Evolutionary conservation across 2,797 vertebrate genomes (phyloP).

Genomic region (Chrosomus eos): DNA sequence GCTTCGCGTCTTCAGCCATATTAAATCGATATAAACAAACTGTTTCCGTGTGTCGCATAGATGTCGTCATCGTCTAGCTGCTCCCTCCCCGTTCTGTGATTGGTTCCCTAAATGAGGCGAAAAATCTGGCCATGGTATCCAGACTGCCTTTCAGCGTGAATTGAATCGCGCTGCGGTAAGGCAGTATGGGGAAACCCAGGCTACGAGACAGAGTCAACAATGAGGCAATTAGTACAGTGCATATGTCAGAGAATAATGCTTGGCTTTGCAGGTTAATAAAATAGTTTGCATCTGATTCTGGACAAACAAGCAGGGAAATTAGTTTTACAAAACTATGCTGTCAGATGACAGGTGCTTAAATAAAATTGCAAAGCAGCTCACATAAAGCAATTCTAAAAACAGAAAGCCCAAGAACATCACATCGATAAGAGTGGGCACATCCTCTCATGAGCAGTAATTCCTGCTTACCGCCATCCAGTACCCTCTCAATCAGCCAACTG

Average conservation of each 20-base stretch:
- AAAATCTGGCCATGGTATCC: too few species aligned
- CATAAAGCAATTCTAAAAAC: conserved; percentile 17
- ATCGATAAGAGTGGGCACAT: background rate
- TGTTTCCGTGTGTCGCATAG: too few species aligned
- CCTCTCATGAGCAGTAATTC: background rate
- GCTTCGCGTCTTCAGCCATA: too few species aligned
- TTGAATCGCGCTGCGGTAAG: too few species aligned
- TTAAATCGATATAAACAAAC: too few species aligned
- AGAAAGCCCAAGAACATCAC: conserved; percentile 4
- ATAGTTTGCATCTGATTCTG: background rate
- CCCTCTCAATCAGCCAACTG: background rate
- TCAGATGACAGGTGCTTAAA: conserved; percentile 10
- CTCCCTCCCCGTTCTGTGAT: too few species aligned
- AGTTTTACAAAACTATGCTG: background rate
- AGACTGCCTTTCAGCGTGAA: too few species aligned
- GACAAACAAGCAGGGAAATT: background rate
- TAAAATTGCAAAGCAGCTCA: conserved; percentile 25
- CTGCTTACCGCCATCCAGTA: conserved; percentile 29
- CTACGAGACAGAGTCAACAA: background rate
- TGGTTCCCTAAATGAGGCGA: too few species aligned
- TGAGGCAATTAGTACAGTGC: background rate
- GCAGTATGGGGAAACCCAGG: too few species aligned
- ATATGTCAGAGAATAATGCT: background rate
- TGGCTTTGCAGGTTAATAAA: background rate
- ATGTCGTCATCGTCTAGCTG: too few species aligned